A percentile compares a stretch with the other conserved stretches of the same genome.
These are phyloP conservation scores for Planococcus citri DNA, from an alignment of 1,140 invertebrate genomes.

Conservation along the genomic window DNA sequence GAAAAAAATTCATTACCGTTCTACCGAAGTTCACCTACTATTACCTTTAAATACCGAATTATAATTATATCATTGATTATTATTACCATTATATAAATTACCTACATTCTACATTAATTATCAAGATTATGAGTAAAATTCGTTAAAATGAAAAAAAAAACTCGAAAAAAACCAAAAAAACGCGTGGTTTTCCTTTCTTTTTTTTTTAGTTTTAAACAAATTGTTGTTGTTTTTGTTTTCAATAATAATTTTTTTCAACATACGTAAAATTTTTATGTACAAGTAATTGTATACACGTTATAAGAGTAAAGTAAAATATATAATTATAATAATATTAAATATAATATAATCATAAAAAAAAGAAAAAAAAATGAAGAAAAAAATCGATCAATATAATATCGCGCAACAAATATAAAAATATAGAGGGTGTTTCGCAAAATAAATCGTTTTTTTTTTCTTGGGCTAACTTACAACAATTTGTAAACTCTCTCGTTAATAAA, in stretches of 20 bases:
- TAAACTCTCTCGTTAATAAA: background rate
- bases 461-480: background rate
- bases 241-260: constrained; percentile 5
- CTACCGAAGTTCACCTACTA: constrained; percentile 2
- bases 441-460: constrained; percentile 1
- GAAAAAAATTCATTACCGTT: background rate
- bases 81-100: background rate
- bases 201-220: too few species aligned
- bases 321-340: background rate
- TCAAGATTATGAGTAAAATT: background rate
- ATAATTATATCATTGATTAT: background rate
- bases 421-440: constrained; percentile 11
- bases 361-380: constrained; percentile 15
- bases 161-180: too few species aligned
- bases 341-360: constrained; percentile 15
- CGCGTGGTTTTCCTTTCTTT: too few species aligned
- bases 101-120: background rate
- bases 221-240: background rate
- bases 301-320: constrained; percentile 14
- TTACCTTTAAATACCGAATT: background rate
- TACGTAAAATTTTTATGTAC: constrained; percentile 6
- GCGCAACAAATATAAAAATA: constrained; percentile 20
- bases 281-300: constrained; percentile 16
- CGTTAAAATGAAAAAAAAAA: background rate
- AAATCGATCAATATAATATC: constrained; percentile 13